Evolutionary conservation across 2,888 invertebrate species (phyloP).

Genomic region (Cremastinae sp.): DNA sequence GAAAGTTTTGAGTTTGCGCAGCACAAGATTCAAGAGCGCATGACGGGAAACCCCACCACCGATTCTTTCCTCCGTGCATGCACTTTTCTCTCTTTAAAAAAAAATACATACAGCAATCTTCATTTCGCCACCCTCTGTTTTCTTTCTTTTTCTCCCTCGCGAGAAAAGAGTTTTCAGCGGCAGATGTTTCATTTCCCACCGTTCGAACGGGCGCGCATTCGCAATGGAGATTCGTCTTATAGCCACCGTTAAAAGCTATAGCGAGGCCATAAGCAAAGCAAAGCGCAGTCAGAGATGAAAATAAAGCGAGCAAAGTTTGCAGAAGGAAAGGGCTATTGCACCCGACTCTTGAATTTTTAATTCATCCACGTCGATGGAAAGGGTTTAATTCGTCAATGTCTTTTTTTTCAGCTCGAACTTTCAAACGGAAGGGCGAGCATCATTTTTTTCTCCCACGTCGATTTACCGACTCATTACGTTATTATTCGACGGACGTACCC

Average conservation of each 20-base stretch:
- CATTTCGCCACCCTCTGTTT: background rate
- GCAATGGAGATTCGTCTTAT: slow-evolving; percentile 6
- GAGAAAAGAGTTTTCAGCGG: slow-evolving; percentile 2
- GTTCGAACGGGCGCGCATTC: background rate
- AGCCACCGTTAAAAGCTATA: slow-evolving; percentile 18
- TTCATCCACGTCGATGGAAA: background rate
- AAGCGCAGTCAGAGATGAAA: slow-evolving; percentile 10
- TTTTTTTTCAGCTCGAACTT: slow-evolving; percentile 27
- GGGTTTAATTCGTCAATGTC: background rate
- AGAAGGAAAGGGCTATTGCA: slow-evolving; percentile 54
- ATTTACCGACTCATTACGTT: slow-evolving; percentile 23
- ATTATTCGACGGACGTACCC: slow-evolving; percentile 1
- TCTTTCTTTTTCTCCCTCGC: too few species aligned
- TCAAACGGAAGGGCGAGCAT: slow-evolving; percentile 25
- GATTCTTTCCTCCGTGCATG: background rate
- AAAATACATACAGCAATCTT: background rate
- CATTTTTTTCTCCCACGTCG: slow-evolving; percentile 28
- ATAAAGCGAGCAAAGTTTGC: background rate
- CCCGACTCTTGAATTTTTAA: slow-evolving; percentile 44
- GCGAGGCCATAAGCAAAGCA: slow-evolving; percentile 7
- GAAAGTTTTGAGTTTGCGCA: background rate
- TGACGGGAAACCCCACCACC: background rate
- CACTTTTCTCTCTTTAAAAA: background rate
- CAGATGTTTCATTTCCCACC: slow-evolving; percentile 40
- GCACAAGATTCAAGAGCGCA: slow-evolving; percentile 3